These are phyloP conservation scores for Hypanus sabinus DNA, from an alignment of 2,113 vertebrate species.

Conservation along the genomic window DNA sequence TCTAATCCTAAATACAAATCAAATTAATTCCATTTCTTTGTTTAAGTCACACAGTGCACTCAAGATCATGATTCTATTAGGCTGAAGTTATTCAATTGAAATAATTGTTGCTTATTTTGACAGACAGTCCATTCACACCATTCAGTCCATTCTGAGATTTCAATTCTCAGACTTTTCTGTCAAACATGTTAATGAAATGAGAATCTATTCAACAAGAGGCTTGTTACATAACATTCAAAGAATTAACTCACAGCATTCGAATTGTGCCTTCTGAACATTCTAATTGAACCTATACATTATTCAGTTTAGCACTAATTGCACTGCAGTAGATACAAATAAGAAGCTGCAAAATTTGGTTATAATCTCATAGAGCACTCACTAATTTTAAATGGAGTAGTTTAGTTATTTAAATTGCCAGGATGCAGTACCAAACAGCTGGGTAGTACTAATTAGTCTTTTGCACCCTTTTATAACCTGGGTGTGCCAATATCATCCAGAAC, in stretches of 20 bases:
- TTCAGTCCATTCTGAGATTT: background rate
- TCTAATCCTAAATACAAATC: background rate
- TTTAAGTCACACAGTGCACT: background rate
- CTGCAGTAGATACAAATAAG: background rate
- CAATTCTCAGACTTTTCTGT: background rate
- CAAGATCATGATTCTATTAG: background rate
- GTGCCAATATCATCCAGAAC: background rate
- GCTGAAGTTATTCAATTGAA: background rate
- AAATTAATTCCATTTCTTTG: background rate
- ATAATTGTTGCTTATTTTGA: background rate
- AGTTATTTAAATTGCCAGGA: background rate
- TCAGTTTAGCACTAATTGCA: background rate
- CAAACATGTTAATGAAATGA: background rate
- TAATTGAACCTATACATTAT: background rate
- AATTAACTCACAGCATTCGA: background rate
- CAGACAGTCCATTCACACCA: background rate
- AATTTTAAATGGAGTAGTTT: background rate
- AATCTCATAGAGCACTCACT: background rate
- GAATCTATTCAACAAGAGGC: background rate
- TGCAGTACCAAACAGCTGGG: background rate
- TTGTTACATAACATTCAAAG: background rate
- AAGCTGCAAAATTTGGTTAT: background rate
- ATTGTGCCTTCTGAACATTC: background rate
- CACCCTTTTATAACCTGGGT: background rate
- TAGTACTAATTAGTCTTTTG: background rate